Conservation (phyloP, 2,797 vertebrate species). For the Rousettus madagascariensis region DNA sequence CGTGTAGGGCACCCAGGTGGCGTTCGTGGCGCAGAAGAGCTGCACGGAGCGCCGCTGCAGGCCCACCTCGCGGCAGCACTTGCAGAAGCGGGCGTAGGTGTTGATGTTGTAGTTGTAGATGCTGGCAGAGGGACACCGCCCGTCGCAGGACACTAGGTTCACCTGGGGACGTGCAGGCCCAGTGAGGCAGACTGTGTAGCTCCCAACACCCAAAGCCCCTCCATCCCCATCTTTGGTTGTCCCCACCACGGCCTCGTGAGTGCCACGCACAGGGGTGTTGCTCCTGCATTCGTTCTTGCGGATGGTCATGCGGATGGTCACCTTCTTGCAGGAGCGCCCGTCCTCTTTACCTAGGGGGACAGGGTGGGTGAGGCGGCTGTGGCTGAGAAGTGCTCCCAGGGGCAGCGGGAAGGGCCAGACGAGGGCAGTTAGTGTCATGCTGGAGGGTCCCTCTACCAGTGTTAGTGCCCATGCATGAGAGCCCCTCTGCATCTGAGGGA, state of each 20-base stretch:
- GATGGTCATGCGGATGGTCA: constrained; percentile 98
- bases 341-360: constrained; percentile 93
- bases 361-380: not conserved
- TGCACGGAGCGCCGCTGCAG: constrained; percentile 94
- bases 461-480: not conserved
- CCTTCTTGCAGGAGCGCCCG: constrained; percentile 97
- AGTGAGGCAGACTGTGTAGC: not conserved
- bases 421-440: constrained; percentile 44
- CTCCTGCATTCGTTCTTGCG: constrained; percentile 98
- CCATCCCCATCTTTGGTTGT: not conserved
- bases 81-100: constrained; percentile 97
- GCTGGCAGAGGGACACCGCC: constrained; percentile 97
- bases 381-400: not conserved
- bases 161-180: constrained; percentile 84
- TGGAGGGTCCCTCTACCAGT: not conserved
- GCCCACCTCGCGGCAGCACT: constrained; percentile 97
- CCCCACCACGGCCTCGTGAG: accelerated
- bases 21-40: constrained; percentile 94
- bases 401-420: not conserved
- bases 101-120: constrained; percentile 99
- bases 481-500: not conserved
- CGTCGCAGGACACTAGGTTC: constrained; percentile 98
- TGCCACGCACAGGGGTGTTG: constrained; percentile 92
- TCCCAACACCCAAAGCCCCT: accelerated
- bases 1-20: constrained; percentile 95